Evolutionary conservation across 2,113 vertebrate species (phyloP), one percentile per base, ranked within the genome.

Genomic region (Corythoichthys intestinalis): DNA sequence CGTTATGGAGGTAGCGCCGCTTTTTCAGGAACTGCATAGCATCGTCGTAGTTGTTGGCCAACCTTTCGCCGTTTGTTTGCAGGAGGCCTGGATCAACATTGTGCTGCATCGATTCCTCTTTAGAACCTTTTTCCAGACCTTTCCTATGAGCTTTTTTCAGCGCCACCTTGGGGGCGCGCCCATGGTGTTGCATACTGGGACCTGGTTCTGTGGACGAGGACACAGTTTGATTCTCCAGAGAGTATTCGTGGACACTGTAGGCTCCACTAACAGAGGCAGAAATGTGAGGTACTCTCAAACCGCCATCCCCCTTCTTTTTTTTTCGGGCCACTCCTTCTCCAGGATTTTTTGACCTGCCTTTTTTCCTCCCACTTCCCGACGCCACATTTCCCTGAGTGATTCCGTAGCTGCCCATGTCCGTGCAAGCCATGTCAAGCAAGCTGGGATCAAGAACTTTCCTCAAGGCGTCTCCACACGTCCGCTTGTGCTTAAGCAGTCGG

Each of bases 1-100:
- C 65, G 39, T 71, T 85, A 70, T 93, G 93, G 66, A 99, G 85
- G 87, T 99, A 99, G 82, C 98, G 94, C 76, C 96, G 93, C 80
- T 99, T 99, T 93, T 99, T 99, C 67, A 98, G 91, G 80, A 99
- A 99, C 88, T 99, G 98, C 95, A 99, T 96, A 92, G 98, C 98
- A 70, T 98, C 97, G 20, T 98, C 96, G 0, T 98, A 99, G 90
- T 94, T 98, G 88, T 92, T 94, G 76, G 91, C 93, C 6, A 87
- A 90, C 82, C 98, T 98, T 71, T 90, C 87, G 65, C 89, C 90
- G 54, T 93, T 83, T 67, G 88, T 90, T 78, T 96, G 95, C 80
- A 98, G 92, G 81, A 97, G 94, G 60, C 37, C 38, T 37, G 89
- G 75, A 64, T 95, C 95, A 88, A 94, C 90, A 54, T 86, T 85